Conservation (phyloP, 2,113 vertebrate genomes). For the Uria aalge region DNA sequence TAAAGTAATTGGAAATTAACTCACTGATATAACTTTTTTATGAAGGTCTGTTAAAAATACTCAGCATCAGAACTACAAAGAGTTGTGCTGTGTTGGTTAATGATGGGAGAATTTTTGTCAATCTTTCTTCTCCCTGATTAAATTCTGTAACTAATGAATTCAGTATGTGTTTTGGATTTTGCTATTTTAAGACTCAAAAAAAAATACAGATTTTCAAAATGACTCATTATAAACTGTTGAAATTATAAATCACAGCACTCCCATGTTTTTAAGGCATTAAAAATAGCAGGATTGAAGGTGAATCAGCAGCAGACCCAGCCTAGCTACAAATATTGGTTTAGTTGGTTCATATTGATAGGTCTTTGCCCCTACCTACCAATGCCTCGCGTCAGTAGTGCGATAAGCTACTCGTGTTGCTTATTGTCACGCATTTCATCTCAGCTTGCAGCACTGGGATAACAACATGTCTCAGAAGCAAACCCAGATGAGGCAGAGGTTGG, state of each 20-base stretch:
- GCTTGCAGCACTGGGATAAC: neutral
- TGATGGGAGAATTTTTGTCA: neutral
- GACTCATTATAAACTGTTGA: neutral
- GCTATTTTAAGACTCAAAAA: neutral
- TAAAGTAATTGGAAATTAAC: neutral
- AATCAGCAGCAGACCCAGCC: neutral
- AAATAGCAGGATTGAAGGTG: neutral
- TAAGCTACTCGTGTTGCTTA: neutral
- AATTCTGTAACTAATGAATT: neutral
- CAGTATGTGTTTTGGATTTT: neutral
- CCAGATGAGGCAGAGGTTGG: neutral
- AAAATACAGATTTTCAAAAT: neutral
- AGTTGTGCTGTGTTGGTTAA: neutral
- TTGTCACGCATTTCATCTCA: neutral
- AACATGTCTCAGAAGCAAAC: neutral
- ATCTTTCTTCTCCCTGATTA: neutral
- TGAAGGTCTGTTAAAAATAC: neutral
- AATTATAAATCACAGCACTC: neutral
- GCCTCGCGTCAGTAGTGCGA: fast-evolving
- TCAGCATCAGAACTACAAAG: neutral
- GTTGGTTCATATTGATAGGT: neutral
- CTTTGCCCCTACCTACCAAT: neutral
- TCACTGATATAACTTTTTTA: neutral
- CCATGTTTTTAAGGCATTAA: neutral
- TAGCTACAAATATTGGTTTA: neutral